phyloP scores from a whole-genome alignment of 2,888 invertebrate species.

The Ptycholaimellus sp. region DNA sequence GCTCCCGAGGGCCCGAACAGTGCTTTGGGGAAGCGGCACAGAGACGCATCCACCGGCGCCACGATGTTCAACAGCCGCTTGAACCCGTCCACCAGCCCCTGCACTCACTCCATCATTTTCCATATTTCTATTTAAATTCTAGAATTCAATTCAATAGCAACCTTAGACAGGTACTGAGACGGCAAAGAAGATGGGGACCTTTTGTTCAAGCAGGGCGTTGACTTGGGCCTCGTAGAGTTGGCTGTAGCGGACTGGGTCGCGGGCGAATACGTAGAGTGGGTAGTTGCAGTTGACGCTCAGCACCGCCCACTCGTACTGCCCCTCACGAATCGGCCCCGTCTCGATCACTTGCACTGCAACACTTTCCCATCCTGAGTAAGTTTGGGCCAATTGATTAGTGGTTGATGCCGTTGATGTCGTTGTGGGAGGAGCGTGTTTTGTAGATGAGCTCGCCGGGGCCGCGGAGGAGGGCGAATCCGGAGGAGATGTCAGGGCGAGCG shows the following conservation, averaged over 20 bases:
- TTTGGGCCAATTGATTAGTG: neutral
- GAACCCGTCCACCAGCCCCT: conserved; percentile 21
- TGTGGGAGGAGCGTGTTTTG: conserved; percentile 22
- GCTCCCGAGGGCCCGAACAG: no score
- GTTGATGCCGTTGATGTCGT: conserved; percentile 19
- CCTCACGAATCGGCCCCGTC: conserved; percentile 19
- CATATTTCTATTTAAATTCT: neutral
- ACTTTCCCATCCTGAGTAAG: neutral
- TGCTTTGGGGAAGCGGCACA: conserved; percentile 24
- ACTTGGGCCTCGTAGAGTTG: conserved; percentile 20
- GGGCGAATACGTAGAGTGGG: conserved; percentile 23
- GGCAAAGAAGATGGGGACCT: conserved; percentile 1
- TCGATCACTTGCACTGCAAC: conserved; percentile 20
- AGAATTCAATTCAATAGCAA: neutral
- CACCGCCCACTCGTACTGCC: conserved; percentile 23
- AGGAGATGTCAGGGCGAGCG: conserved; percentile 22
- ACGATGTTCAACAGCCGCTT: conserved; percentile 21
- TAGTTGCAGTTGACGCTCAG: conserved; percentile 25
- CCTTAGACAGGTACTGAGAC: no score
- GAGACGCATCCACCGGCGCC: conserved; percentile 21
- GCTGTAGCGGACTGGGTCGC: conserved; percentile 23
- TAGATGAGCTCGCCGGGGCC: conserved; percentile 23
- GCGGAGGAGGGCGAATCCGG: conserved; percentile 24
- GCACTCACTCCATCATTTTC: conserved; percentile 4
- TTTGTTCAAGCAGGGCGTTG: conserved; percentile 17